A percentile compares a stretch with the other conserved stretches of the same genome.
Conservation (phyloP, 2,113 vertebrate genomes). For the Nyctibius bracteatus region DNA sequence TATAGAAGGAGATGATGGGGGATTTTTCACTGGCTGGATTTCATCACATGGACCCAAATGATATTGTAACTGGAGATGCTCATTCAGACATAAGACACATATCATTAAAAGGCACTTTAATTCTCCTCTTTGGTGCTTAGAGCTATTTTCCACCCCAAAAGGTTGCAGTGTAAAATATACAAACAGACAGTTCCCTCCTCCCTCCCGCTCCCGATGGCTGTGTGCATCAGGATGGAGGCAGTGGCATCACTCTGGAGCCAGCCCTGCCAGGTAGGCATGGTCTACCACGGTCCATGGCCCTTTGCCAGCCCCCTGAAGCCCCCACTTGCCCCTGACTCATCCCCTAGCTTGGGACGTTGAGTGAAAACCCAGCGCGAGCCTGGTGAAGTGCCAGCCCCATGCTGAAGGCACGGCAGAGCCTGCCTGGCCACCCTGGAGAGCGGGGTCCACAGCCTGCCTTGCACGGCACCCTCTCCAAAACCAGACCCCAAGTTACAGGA, state of each 20-base stretch:
- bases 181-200: slow-evolving; percentile 27
- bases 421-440: not conserved
- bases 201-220: rapidly evolving
- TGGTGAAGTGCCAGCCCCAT: not conserved
- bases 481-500: not conserved
- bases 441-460: rapidly evolving
- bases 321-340: rapidly evolving
- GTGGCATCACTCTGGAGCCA: not conserved
- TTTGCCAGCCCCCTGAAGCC: too few relatives aligned
- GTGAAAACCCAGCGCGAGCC: not conserved
- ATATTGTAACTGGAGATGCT: not conserved
- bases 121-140: not conserved
- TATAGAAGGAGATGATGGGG: not conserved
- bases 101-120: slow-evolving; percentile 42
- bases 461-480: not conserved
- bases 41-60: not conserved
- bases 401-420: not conserved
- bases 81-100: slow-evolving; percentile 24
- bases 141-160: slow-evolving; percentile 62
- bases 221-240: not conserved
- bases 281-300: too few relatives aligned
- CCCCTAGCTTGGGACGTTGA: not conserved
- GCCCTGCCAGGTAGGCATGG: not conserved
- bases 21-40: not conserved
- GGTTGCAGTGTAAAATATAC: not conserved